phyloP scores from a whole-genome alignment of 2,113 vertebrate species.

The Bos taurus region ARS-UCD2.0 NC_037330.1:25955501-25956000 shows the following conservation, averaged over 20 bases:
- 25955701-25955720: neutral
- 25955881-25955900: neutral
- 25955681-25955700: neutral
- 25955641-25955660: neutral
- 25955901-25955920: neutral
- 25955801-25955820: neutral
- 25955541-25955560: neutral
- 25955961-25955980: neutral
- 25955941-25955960: neutral
- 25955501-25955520: neutral
- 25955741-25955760: rapidly evolving
- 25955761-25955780: neutral
- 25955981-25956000: neutral
- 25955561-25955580: neutral
- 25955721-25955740: neutral
- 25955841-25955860: neutral
- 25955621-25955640: neutral
- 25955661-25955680: neutral
- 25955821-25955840: neutral
- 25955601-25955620: neutral
- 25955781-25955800: neutral
- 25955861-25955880: neutral
- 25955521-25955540: neutral
- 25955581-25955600: neutral
- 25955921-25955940: neutral